Evolutionary conservation across 1,140 invertebrate species (phyloP), one percentile per base, ranked within the genome.

Genomic region (Lerema accius): DNA sequence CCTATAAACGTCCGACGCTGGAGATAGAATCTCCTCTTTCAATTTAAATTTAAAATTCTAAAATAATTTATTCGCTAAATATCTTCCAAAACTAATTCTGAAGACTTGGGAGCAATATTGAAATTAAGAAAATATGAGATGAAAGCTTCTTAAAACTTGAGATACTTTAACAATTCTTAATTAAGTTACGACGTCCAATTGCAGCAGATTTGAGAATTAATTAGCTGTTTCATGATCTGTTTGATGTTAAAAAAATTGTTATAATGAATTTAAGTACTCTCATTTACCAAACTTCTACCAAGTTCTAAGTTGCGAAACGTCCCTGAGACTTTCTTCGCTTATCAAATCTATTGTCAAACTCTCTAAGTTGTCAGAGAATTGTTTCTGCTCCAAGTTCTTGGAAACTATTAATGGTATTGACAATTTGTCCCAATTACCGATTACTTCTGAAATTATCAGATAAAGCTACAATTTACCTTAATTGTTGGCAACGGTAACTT

Each of bases 321-420:
- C 39, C 35, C 23, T 23, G 32, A 40, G 19, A 42, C 39, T 42
- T 55, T 43, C 19, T 10, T 23, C 23, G 40, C 39, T 55, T 28
- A 40, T 55, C 37, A 55, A 55, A 55, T 53, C 51, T 28, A 42
- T 55, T 55, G 51, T 55, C 51, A 42, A 55, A 55, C 51, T 42
- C 19, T 55, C 51, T 7, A 55, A 55, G 17, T 55, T 55, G 51
- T 42, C 51, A 55, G 17, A 32, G 39, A 11, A 42, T 55, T 55
- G 37, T 55, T 40, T 23, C 35, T 42, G 42, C 37, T 55, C 19
- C 13, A 10, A 55, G 39, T 43, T 42, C 35, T 55, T 55, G n/a
- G 23, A 42, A 23, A 55, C 39, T 40, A 42, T 39, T 55, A 55
- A 42, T 42, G 51, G 19, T 42, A 55, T 55, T 55, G 37, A 55